phyloP scores from a whole-genome alignment of 2,113 vertebrate species.

The Hippopotamus amphibius region DNA sequence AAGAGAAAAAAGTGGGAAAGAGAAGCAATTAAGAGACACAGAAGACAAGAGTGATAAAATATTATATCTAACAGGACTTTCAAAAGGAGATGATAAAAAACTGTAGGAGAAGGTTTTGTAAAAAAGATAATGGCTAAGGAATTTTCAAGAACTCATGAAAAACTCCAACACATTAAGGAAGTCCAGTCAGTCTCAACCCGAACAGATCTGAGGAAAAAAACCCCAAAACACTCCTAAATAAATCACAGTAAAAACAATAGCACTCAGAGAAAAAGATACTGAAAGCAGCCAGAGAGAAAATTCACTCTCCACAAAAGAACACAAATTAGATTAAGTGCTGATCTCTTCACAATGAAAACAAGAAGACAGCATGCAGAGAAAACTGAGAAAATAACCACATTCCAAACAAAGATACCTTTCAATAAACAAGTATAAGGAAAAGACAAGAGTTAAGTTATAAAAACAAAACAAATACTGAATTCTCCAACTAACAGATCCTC shows the following conservation, averaged over 20 bases:
- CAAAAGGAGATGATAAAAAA: background rate
- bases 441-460: background rate
- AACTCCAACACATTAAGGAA: background rate
- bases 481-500: background rate
- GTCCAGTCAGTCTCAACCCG: background rate
- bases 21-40: background rate
- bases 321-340: background rate
- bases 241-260: background rate
- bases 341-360: background rate
- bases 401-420: background rate
- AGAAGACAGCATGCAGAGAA: background rate
- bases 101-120: background rate
- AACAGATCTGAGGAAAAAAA: background rate
- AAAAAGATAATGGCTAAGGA: background rate
- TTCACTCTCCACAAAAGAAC: background rate
- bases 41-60: background rate
- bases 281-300: background rate
- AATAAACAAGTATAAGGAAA: background rate
- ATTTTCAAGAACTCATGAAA: constrained; percentile 29
- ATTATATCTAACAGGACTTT: background rate
- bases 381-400: background rate
- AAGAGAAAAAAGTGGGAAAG: background rate
- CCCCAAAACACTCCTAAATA: background rate
- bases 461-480: background rate
- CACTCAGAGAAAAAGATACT: background rate